Evolutionary conservation across 1,140 invertebrate genomes (phyloP).

Genomic region (Drosophila oshimai): DNA sequence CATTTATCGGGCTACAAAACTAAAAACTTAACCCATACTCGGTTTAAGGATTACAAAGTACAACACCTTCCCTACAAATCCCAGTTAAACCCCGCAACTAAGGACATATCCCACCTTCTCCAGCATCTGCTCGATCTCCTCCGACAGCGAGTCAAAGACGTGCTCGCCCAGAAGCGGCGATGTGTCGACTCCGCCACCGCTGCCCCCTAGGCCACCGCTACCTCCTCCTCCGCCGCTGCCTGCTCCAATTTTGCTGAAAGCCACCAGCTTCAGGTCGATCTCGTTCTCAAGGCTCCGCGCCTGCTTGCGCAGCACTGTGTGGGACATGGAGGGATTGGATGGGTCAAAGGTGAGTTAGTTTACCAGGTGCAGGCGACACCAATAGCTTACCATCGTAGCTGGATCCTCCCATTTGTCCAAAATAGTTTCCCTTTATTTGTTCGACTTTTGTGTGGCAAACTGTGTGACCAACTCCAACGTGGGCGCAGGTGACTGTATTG

Average conservation of each 20-base stretch:
- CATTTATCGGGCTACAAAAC: too few relatives aligned
- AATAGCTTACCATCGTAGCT: constrained; percentile 68
- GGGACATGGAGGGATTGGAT: not conserved
- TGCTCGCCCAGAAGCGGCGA: constrained; percentile 93
- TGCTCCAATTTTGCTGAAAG: constrained; percentile 96
- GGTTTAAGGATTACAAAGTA: too few relatives aligned
- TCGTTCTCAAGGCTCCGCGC: constrained; percentile 97
- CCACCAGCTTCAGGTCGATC: constrained; percentile 97
- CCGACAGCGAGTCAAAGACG: constrained; percentile 95
- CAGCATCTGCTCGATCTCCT: constrained; percentile 95
- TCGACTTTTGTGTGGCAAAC: constrained; percentile 29
- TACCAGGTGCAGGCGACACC: not conserved
- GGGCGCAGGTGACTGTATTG: too few relatives aligned
- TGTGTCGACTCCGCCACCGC: constrained; percentile 84
- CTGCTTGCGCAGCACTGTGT: constrained; percentile 94
- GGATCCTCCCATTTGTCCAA: constrained; percentile 62
- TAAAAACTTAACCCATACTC: too few relatives aligned
- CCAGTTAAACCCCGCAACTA: not conserved
- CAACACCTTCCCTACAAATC: too few relatives aligned
- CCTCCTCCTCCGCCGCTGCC: constrained; percentile 84
- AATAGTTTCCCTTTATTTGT: constrained; percentile 27
- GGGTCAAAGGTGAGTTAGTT: not conserved
- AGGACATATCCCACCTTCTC: constrained; percentile 84
- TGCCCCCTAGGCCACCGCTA: constrained; percentile 63
- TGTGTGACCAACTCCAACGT: not conserved